These are phyloP conservation scores for Lasioglossum calceatum DNA, from an alignment of 2,888 invertebrate species.

Conservation along the genomic window DNA sequence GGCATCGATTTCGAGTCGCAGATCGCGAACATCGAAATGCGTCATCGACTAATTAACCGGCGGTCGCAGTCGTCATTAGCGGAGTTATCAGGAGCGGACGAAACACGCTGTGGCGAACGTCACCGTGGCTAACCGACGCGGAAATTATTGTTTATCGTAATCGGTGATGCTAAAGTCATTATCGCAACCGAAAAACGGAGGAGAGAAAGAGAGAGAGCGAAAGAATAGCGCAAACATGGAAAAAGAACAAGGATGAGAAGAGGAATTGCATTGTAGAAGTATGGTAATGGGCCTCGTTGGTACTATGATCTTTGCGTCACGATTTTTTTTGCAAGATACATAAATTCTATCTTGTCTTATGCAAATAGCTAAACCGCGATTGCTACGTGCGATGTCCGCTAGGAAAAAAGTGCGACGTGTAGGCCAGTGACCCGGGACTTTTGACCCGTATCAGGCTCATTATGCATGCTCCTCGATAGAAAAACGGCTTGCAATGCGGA, in stretches of 20 bases:
- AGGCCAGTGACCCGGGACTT: neutral
- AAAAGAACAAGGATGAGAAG: neutral
- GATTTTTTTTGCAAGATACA: neutral
- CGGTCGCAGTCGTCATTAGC: constrained; percentile 55
- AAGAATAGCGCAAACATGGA: neutral
- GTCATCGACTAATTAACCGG: constrained; percentile 67
- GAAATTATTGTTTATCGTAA: neutral
- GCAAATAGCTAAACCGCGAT: neutral
- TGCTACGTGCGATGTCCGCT: neutral
- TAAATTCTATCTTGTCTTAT: neutral
- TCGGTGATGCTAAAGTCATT: neutral
- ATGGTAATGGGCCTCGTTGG: neutral
- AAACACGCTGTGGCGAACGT: constrained; percentile 25
- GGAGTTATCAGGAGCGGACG: constrained; percentile 52
- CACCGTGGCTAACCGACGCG: neutral
- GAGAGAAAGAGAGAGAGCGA: no score
- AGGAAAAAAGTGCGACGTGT: neutral
- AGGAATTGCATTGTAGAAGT: neutral
- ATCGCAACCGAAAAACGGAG: neutral
- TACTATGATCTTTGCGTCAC: constrained; percentile 1
- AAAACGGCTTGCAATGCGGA: neutral
- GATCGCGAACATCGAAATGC: constrained; percentile 53
- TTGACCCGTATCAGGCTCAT: neutral
- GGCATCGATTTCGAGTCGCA: neutral
- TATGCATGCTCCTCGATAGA: neutral